Base-by-base conservation (phyloP, 2,888 invertebrate genomes). In the Synanthedon formicaeformis region DNA sequence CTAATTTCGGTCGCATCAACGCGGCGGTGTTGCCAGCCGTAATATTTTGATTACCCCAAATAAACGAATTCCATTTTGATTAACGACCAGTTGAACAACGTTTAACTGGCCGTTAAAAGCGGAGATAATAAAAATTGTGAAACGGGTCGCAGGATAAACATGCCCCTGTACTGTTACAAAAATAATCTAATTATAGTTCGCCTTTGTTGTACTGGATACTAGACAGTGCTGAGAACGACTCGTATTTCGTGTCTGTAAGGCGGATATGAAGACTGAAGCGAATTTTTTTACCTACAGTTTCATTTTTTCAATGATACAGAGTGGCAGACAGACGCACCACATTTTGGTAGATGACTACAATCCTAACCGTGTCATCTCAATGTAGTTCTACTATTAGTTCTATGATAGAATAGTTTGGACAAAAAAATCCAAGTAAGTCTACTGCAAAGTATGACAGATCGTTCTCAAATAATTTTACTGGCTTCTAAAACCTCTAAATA, bases 71-170 rank as follows among this genome's bases (percentile, higher is more conserved):
- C 60, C 59, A 55, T 61, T 67, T 64, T 69, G 72, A 73, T 73
- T 73, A 71, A 75, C 68, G 69, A 57, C 63, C 58, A 56, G 58
- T 59, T 65, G 63, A 66, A 58, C 58, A 54, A 54, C n/a, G 62
- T 72, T 75, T 73, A 69, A 72, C 67, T 58, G 67, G 61, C 61
- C 73, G 71, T 75, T 73, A 77, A 34, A 76, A 71, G 62, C 52
- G 52, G 54, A 57, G 63, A 73, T 75, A 75, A 73, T 75, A 78
- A 75, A 75, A 75, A 71, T 68, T 67, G 65, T 64, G 66, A 65
- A 75, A 69, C 74, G 62, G 67, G 70, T 69, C 71, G 65, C 67
- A 61, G 52, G 57, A 61, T 66, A 66, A 65, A 65, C 61, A 54
- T 54, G 58, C 58, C 55, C 56, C 57, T 58, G 57, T 48, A 51